Conservation (phyloP, 2,888 invertebrate species). For the Tetheella fluctuosa region DNA sequence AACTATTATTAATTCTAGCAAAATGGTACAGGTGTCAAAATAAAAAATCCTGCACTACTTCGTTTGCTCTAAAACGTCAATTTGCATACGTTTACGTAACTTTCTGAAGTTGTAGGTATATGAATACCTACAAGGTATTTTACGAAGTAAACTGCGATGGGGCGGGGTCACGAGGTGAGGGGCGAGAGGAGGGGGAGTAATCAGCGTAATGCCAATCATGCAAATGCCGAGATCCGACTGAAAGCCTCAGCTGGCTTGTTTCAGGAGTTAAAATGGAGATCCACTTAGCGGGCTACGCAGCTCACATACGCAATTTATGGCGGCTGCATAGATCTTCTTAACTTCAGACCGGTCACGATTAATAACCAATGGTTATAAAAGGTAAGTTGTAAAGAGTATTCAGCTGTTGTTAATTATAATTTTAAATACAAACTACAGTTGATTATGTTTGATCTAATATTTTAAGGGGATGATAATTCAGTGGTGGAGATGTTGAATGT, state of each 20-base stretch:
- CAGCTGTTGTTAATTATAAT: too few species aligned
- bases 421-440: too few species aligned
- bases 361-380: background rate
- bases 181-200: slow-evolving; percentile 52
- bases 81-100: slow-evolving; percentile 75
- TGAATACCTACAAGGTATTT: slow-evolving; percentile 44
- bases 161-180: slow-evolving; percentile 18
- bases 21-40: background rate
- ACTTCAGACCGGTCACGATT: background rate
- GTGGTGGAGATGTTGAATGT: too few species aligned
- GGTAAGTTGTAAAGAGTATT: background rate
- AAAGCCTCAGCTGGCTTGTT: slow-evolving; percentile 83
- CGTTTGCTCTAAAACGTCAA: slow-evolving; percentile 58
- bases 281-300: slow-evolving; percentile 81
- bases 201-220: slow-evolving; percentile 84
- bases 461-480: too few species aligned
- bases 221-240: slow-evolving; percentile 83
- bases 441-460: too few species aligned
- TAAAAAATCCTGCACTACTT: slow-evolving; percentile 11
- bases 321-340: slow-evolving; percentile 47
- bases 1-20: background rate
- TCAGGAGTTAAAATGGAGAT: slow-evolving; percentile 85
- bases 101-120: slow-evolving; percentile 58
- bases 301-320: slow-evolving; percentile 82
- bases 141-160: slow-evolving; percentile 31